Base-by-base conservation (phyloP, 2,113 vertebrate species). In the Leptobrachium leishanense region DNA sequence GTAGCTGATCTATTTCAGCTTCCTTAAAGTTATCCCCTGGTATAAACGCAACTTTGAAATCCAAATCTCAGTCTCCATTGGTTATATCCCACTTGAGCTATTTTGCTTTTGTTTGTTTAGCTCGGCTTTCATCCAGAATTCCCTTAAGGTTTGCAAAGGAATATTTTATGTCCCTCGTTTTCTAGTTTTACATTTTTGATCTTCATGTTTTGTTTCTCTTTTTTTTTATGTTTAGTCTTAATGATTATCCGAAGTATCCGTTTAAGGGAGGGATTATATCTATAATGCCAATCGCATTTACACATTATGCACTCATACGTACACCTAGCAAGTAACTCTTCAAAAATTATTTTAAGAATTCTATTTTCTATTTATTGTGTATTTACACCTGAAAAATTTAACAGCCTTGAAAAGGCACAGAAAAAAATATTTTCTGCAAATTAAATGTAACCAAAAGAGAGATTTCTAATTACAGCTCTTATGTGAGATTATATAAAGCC, bases 31-130 rank as follows among this genome's bases (percentile, higher is more conserved):
- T 72, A 42, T 75, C 72, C 82, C 68, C 55, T 63, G 70, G 43
- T 65, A 10, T 50, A 81, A 62, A 64, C 12, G 72, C 80, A 70
- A 44, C 82, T 85, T 84, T 83, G 82, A 84, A 84, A 84, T 83
- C 73, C 41, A 67, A 57, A 76, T 69, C 75, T 77, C 73, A 4
- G 43, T 65, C 71, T 62, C 31, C 77, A 68, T 76, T 57, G 39
- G 67, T 50, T 54, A 53, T 68, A 72, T 20, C 71, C 59, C 77
- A 50, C 62, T 73, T 55, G 55, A 71, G 82, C 66, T 78, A 53
- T 83, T 80, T 85, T 78, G 68, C 75, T 78, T 83, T 41, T 82
- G 43, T 73, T 80, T 82, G 80, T 68, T 41, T 68, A 43, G 40
- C 66, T 42, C 8, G 9, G 39, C 66, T 68, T 68, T 68, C 66